Conservation (phyloP, 2,888 invertebrate genomes). For the Drosophila nigricruria region DNA sequence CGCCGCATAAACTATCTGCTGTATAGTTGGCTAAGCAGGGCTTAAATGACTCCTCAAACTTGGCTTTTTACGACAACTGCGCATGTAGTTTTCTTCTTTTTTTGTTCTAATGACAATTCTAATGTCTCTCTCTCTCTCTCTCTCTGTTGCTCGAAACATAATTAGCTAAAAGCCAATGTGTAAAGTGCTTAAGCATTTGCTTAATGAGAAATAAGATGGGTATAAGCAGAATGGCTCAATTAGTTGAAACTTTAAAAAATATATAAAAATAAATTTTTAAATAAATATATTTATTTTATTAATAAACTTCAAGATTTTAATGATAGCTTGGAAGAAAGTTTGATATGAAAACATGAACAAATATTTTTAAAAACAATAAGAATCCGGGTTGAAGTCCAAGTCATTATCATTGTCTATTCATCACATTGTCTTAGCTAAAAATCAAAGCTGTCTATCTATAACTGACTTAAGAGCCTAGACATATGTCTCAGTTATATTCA, state of each 20-base stretch:
- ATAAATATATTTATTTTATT: no score
- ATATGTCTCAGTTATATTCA: background rate
- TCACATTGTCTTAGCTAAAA: background rate
- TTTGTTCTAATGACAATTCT: slow-evolving; percentile 43
- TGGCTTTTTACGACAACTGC: slow-evolving; percentile 55
- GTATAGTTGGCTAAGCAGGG: slow-evolving; percentile 7
- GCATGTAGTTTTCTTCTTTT: slow-evolving; percentile 22
- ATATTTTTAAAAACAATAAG: no score
- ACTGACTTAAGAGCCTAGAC: background rate
- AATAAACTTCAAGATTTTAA: no score
- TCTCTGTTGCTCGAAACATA: slow-evolving; percentile 30
- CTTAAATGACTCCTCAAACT: slow-evolving; percentile 14
- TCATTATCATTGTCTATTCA: background rate
- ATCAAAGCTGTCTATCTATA: background rate
- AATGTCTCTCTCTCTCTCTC: slow-evolving; percentile 42
- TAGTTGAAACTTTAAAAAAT: background rate
- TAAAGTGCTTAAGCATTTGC: slow-evolving; percentile 3
- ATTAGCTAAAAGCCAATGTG: slow-evolving; percentile 37
- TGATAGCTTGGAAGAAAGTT: no score
- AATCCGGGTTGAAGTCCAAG: background rate
- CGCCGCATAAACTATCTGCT: slow-evolving; percentile 8
- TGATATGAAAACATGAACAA: no score
- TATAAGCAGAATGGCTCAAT: background rate
- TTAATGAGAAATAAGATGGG: slow-evolving; percentile 15
- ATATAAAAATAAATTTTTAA: no score